Evolutionary conservation across 1,140 invertebrate genomes (phyloP).

Genomic region (Diachasmimorpha longicaudata): DNA sequence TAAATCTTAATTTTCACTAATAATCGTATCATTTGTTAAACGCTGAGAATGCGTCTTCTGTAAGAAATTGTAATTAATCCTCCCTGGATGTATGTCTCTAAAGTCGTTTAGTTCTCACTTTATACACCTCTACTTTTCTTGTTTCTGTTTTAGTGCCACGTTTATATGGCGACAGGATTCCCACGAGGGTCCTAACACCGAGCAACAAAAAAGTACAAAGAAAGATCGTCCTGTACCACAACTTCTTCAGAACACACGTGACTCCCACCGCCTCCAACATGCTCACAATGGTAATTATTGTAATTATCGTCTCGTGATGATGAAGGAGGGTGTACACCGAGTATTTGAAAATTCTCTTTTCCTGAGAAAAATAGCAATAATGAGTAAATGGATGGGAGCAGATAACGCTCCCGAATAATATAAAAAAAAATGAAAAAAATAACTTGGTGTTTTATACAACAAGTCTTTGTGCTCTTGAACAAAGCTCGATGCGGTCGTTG

Average conservation of each 20-base stretch:
- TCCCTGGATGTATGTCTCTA: no score
- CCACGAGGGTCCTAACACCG: conserved; percentile 66
- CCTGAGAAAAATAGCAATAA: not conserved
- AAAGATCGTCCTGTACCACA: conserved; percentile 79
- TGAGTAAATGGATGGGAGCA: not conserved
- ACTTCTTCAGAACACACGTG: conserved; percentile 78
- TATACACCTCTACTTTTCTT: not conserved
- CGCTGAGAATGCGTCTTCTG: no score
- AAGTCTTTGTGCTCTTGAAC: not conserved
- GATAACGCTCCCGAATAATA: not conserved
- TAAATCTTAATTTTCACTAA: no score
- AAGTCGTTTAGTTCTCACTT: not conserved
- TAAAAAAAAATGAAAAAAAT: conserved; percentile 8
- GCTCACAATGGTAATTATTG: conserved; percentile 74
- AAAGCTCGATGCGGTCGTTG: conserved; percentile 17
- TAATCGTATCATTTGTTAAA: no score
- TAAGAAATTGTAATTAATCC: no score
- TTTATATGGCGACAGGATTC: conserved; percentile 68
- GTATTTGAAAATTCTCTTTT: not conserved
- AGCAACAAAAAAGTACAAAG: conserved; percentile 67
- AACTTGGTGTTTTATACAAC: not conserved
- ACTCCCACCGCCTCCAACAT: conserved; percentile 79
- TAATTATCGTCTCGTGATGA: conserved; percentile 18
- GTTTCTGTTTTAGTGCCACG: conserved; percentile 59
- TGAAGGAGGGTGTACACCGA: not conserved